A percentile compares a stretch with the other conserved stretches of the same genome.
These are phyloP conservation scores for Ariolimax columbianus DNA, from an alignment of 2,888 invertebrate species.

Conservation along the genomic window DNA sequence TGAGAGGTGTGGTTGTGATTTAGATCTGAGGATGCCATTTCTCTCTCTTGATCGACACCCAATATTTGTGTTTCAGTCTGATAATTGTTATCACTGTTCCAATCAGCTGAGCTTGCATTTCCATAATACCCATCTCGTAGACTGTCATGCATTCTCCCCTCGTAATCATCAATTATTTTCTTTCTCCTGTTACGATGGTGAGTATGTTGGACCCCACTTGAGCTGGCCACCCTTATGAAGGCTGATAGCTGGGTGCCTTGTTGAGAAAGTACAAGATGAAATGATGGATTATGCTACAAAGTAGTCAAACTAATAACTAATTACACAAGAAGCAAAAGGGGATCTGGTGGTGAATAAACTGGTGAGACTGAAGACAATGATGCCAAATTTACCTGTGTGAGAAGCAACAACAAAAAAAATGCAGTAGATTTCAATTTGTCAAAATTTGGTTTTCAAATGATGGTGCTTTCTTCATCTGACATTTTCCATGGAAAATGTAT, in stretches of 20 bases:
- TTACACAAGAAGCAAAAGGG: not conserved
- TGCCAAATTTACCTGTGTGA: not conserved
- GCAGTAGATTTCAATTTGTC: not conserved
- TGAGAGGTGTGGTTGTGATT: not conserved
- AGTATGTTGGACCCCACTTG: not conserved
- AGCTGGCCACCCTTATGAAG: conserved; percentile 18
- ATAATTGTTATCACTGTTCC: conserved; percentile 2
- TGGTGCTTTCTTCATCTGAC: too few relatives aligned
- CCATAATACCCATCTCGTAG: not conserved
- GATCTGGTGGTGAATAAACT: not conserved
- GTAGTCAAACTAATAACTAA: not conserved
- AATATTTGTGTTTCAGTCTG: not conserved
- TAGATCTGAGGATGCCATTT: not conserved
- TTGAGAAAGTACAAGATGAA: conserved; percentile 10
- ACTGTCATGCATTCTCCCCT: not conserved
- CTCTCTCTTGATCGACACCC: not conserved
- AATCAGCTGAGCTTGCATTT: not conserved
- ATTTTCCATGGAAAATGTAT: too few relatives aligned
- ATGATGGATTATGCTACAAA: not conserved
- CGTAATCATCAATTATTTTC: not conserved
- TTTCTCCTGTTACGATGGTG: not conserved
- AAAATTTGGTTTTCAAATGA: too few relatives aligned
- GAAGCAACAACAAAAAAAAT: not conserved
- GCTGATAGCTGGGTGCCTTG: conserved; percentile 23
- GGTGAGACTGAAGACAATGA: not conserved